Evolutionary conservation across 2,888 invertebrate species (phyloP).

Genomic region (Synanthedon myopaeformis): DNA sequence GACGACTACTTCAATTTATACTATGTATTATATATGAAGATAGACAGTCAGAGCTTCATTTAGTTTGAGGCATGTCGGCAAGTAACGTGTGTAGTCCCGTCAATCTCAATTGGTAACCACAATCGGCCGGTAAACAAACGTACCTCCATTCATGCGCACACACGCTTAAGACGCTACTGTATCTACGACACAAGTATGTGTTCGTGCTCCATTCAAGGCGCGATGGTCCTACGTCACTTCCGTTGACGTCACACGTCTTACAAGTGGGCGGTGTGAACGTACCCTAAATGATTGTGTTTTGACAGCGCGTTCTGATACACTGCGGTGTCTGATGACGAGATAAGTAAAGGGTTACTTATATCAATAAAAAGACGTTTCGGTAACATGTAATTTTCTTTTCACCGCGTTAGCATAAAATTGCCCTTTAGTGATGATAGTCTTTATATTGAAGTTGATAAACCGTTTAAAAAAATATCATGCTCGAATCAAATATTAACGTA

Average conservation of each 20-base stretch:
- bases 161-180: constrained; percentile 18
- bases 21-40: too few relatives aligned
- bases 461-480: too few relatives aligned
- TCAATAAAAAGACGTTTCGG: constrained; percentile 10
- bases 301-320: constrained; percentile 32
- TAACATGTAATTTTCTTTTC: constrained; percentile 32
- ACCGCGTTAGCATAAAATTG: constrained; percentile 10
- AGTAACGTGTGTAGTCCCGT: constrained; percentile 41
- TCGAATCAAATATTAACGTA: too few relatives aligned
- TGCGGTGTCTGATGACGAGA: constrained; percentile 25
- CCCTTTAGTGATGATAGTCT: background rate
- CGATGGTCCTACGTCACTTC: constrained; percentile 57
- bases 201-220: constrained; percentile 58
- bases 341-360: constrained; percentile 45
- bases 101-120: constrained; percentile 44
- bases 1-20: too few relatives aligned
- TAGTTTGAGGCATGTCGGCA: constrained; percentile 18
- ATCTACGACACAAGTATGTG: constrained; percentile 20
- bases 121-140: constrained; percentile 33
- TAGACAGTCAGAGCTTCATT: too few relatives aligned
- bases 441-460: too few relatives aligned
- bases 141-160: constrained; percentile 52
- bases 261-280: constrained; percentile 54
- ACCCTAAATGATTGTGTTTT: constrained; percentile 43
- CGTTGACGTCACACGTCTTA: constrained; percentile 55